Conservation (phyloP, 2,888 invertebrate species). For the Xylocampa areola region DNA sequence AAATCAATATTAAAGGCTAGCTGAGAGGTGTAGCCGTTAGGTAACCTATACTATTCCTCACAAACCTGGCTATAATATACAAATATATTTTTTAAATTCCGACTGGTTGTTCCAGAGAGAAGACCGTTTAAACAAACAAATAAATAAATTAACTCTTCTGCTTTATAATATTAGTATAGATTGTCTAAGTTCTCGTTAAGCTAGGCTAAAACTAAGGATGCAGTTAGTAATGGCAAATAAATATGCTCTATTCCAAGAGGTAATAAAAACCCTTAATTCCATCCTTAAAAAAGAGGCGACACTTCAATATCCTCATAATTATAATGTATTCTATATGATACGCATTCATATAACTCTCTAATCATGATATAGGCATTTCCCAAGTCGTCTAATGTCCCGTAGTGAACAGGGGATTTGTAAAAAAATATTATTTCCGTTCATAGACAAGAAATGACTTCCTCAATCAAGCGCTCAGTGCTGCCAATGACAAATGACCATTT, state of each 20-base stretch:
- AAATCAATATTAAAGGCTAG: too few relatives aligned
- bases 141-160: too few relatives aligned
- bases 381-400: conserved; percentile 78
- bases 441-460: conserved; percentile 88
- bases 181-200: not conserved
- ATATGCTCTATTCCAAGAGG: too few relatives aligned
- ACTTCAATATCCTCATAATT: conserved; percentile 43
- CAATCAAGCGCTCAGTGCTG: conserved; percentile 81
- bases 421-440: conserved; percentile 87
- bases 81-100: too few relatives aligned
- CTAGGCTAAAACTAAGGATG: not conserved
- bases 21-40: too few relatives aligned
- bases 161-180: too few relatives aligned
- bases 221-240: not conserved
- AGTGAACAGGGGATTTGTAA: conserved; percentile 74
- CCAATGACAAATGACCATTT: conserved; percentile 86
- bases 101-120: too few relatives aligned
- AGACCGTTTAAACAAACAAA: too few relatives aligned
- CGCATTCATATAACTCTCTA: conserved; percentile 63
- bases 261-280: conserved; percentile 38
- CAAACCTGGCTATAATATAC: too few relatives aligned
- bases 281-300: conserved; percentile 36
- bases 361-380: conserved; percentile 75
- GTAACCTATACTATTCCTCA: too few relatives aligned
- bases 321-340: conserved; percentile 48